phyloP scores from a whole-genome alignment of 2,113 vertebrate species.

The Scartelaos histophorus region DNA sequence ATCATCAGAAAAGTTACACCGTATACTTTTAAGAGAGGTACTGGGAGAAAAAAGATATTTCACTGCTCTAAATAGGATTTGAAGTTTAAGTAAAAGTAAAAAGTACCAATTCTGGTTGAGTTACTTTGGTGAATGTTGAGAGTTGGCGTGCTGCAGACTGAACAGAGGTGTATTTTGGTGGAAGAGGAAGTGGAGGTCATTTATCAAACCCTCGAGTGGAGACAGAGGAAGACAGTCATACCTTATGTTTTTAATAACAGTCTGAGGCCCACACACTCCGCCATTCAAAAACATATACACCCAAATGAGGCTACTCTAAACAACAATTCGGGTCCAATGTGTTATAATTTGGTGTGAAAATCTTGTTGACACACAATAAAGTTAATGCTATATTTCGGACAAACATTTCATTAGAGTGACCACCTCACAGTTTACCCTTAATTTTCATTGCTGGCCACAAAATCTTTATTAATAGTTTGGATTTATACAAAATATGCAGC shows the following conservation, averaged over 20 bases:
- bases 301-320: not conserved
- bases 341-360: not conserved
- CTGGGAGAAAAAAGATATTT: no score
- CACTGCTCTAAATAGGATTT: not conserved
- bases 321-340: not conserved
- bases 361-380: not conserved
- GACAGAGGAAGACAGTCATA: slow-evolving; percentile 25
- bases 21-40: no score
- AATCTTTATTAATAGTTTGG: no score
- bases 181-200: slow-evolving; percentile 53
- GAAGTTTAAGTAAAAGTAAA: not conserved
- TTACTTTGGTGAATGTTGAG: not conserved
- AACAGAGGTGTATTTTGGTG: slow-evolving; percentile 36
- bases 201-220: slow-evolving; percentile 56
- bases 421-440: not conserved
- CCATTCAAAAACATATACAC: not conserved
- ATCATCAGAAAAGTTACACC: no score
- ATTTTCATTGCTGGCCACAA: not conserved
- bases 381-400: not conserved
- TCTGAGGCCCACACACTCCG: not conserved
- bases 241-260: slow-evolving; percentile 34
- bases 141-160: slow-evolving; percentile 45
- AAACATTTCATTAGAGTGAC: not conserved
- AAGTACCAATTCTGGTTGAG: not conserved
- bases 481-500: not conserved